phyloP scores from a whole-genome alignment of 1,140 invertebrate species.

The Cylas formicarius region DNA sequence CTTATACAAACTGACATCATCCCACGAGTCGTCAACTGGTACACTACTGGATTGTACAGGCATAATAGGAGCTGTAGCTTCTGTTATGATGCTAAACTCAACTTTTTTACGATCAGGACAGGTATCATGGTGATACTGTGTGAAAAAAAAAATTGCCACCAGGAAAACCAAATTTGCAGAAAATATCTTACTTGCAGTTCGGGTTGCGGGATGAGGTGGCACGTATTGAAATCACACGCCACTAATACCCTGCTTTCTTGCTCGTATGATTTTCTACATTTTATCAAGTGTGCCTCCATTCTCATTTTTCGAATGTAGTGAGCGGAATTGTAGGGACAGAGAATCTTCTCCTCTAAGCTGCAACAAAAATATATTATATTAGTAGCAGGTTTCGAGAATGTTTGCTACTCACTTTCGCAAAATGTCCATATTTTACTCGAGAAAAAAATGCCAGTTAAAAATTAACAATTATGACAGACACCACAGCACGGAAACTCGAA shows the following conservation, averaged over 20 bases:
- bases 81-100: conserved; percentile 8
- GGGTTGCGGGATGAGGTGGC: conserved; percentile 7
- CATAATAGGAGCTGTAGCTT: not conserved
- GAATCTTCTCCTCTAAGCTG: conserved; percentile 12
- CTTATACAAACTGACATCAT: conserved; percentile 10
- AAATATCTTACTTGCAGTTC: conserved; percentile 8
- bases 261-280: conserved; percentile 7
- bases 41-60: not conserved
- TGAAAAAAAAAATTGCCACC: not conserved
- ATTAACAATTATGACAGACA: no score
- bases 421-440: no score
- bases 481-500: no score
- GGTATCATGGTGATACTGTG: conserved; percentile 11
- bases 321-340: conserved; percentile 14
- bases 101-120: conserved; percentile 9
- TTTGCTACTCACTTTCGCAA: conserved; percentile 2
- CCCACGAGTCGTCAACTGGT: conserved; percentile 15
- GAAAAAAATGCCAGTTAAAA: no score
- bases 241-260: not conserved
- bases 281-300: conserved; percentile 13
- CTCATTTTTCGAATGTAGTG: conserved; percentile 13
- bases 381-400: not conserved
- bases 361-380: not conserved
- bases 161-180: not conserved
- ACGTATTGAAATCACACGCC: conserved; percentile 13